Base-by-base conservation (phyloP, 2,888 invertebrate species). In the Heteropelma amictum region DNA sequence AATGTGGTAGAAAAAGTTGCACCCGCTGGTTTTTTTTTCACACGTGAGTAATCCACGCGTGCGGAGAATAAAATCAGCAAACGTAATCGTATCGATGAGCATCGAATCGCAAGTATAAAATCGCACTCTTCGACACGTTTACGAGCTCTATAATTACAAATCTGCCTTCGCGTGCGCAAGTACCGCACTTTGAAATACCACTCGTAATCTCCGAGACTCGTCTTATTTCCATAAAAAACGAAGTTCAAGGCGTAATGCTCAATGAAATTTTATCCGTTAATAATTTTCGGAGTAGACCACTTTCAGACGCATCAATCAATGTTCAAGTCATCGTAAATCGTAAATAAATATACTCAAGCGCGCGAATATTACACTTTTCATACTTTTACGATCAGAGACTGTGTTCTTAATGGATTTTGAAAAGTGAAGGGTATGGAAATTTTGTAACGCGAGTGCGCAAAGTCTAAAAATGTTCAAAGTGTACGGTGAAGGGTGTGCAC, bases 11-110 rank as follows among this genome's bases (percentile, higher is more conserved):
- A 7, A 40, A 40, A 40, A 40, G 30, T 51, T 17, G 28, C 1
- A n/a, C 51, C 30, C 28, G 30, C 30, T 17, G 14, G 26, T 10
- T 38, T 8, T 40, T 40, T 28, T 23, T 40, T 26, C 17, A 17
- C 14, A 56, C 56, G 38, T 40, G 56, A 42, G 26, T 58, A 58
- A 58, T 40, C 17, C 30, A 3, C 10, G 21, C 47, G 38, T 35
- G 12, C 30, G 8, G 6, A 21, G 3, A 23, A 21, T 54, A 30
- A 12, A 6, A 28, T 26, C 30, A 19, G 28, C 19, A 49, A 47
- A 26, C 6, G 33, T 30, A 26, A 6, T 35, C 28, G 54, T 40
- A 40, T 45, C 53, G 26, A 60, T 23, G 30, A 23, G 33, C 40
- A 51, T 14, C 12, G 38, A 30, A 10, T 12, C 21, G 17, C 26